Evolutionary conservation across 2,888 invertebrate species (phyloP), one percentile per base, ranked within the genome.

Genomic region (Lordiphosa fenestrarum): DNA sequence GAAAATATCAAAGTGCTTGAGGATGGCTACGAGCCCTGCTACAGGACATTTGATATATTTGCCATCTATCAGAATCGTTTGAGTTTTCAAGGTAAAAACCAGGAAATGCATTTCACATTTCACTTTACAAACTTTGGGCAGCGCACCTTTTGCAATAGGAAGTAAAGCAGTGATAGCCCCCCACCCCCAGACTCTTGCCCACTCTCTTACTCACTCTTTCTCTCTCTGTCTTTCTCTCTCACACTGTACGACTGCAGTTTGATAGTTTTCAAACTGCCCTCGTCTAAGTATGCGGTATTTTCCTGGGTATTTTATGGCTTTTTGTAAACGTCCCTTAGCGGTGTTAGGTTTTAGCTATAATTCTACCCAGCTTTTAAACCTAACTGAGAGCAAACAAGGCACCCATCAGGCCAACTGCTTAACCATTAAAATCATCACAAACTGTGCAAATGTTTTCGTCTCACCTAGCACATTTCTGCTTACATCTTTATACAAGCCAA

Each of bases 41-140:
- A 87, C 69, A 85, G 85, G 71, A 86, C 85, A 73, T 80, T 71
- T 70, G 86, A 86, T 83, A 87, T 87, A 77, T 85, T 86, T 73
- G 86, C 77, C 73, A 84, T 84, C 67, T 86, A 80, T 88, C 88
- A 87, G 75, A 86, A 83, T 75, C 86, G 87, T 86, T 83, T 85
- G 73, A 85, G 80, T 78, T 85, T 83, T 68, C 87, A 88, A 87
- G 87, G 87, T 87, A 87, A 87, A 69, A 10, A 61, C 64, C n/a
- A n/a, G n/a, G 62, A 74, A 77, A 56, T 60, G 54, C 63, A 68
- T 73, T 66, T 69, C 64, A 64, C 62, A 61, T 55, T 73, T 57
- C 61, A 51, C 59, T 53, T 6, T 7, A 25, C 15, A 15, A 15
- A 1, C 62, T 67, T 58, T 47, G 61, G 53, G 49, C 66, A 61